Percentiles rank a stretch among this genome's conserved stretches.
phyloP scores from a whole-genome alignment of 1,140 invertebrate species.

The Maconellicoccus hirsutus region DNA sequence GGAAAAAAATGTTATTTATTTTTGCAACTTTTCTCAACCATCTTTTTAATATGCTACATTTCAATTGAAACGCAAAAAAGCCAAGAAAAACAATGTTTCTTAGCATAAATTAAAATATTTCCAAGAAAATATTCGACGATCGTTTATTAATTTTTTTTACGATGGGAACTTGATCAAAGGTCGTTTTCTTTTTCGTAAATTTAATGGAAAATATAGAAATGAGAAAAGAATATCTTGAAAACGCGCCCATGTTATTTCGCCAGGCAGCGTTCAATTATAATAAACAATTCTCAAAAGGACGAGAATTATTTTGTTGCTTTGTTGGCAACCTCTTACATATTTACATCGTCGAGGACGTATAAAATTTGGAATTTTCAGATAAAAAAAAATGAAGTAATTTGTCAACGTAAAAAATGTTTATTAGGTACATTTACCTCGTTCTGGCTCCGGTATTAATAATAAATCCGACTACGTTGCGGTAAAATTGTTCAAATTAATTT shows the following conservation, averaged over 20 bases:
- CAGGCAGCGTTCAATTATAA: too few relatives aligned
- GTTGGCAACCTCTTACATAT: too few relatives aligned
- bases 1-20: constrained; percentile 5
- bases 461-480: background rate
- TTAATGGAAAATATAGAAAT: too few relatives aligned
- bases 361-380: too few relatives aligned
- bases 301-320: too few relatives aligned
- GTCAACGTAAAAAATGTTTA: constrained; percentile 5
- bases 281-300: too few relatives aligned
- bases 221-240: too few relatives aligned
- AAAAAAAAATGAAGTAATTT: constrained; percentile 1
- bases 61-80: background rate
- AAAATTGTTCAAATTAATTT: background rate
- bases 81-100: background rate
- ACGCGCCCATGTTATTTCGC: too few relatives aligned
- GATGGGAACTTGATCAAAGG: too few relatives aligned
- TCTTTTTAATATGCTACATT: constrained; percentile 1
- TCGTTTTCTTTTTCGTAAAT: too few relatives aligned
- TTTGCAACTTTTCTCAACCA: background rate
- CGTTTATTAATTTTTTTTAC: too few relatives aligned
- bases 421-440: constrained; percentile 5
- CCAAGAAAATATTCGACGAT: background rate
- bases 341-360: too few relatives aligned
- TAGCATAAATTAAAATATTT: background rate
- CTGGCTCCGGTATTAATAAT: background rate